A percentile compares a stretch with the other conserved stretches of the same genome.
Evolutionary conservation across 1,140 invertebrate species (phyloP).

Genomic region (Chelonus insularis): DNA sequence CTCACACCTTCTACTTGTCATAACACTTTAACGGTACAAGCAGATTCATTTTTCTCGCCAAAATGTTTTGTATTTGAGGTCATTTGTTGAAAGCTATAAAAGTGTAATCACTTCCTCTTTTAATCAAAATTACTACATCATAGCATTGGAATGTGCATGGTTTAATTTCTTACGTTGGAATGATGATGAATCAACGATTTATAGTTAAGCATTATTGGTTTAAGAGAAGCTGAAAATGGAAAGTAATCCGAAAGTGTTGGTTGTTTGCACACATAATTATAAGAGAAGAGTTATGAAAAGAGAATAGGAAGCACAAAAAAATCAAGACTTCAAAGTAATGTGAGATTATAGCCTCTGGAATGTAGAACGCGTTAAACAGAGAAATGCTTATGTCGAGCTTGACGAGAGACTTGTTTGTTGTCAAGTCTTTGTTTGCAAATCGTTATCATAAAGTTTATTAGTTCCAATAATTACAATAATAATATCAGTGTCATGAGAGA

Average conservation of each 20-base stretch:
- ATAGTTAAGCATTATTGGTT: neutral
- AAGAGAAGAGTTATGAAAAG: slow-evolving; percentile 26
- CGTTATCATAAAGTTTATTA: too few relatives aligned
- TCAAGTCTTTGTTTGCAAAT: too few relatives aligned
- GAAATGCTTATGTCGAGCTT: slow-evolving; percentile 38
- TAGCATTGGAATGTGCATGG: slow-evolving; percentile 17
- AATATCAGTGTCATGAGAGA: too few relatives aligned
- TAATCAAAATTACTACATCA: slow-evolving; percentile 1
- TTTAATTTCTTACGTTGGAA: too few relatives aligned
- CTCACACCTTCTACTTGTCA: neutral
- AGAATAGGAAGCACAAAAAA: slow-evolving; percentile 34
- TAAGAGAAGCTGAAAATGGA: slow-evolving; percentile 39
- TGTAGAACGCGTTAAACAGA: slow-evolving; percentile 47
- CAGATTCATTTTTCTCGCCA: too few relatives aligned
- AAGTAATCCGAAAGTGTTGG: slow-evolving; percentile 43
- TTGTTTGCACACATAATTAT: slow-evolving; percentile 10
- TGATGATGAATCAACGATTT: too few relatives aligned
- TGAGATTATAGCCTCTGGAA: slow-evolving; percentile 31
- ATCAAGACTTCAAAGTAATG: slow-evolving; percentile 18
- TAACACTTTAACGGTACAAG: slow-evolving; percentile 18
- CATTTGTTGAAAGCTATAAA: too few relatives aligned
- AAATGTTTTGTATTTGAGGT: too few relatives aligned
- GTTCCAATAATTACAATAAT: too few relatives aligned
- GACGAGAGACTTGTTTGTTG: too few relatives aligned
- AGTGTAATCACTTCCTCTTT: too few relatives aligned